Evolutionary conservation across 1,140 invertebrate genomes (phyloP), one percentile per base, ranked within the genome.

Genomic region (Venustaconcha ellipsiformis): DNA sequence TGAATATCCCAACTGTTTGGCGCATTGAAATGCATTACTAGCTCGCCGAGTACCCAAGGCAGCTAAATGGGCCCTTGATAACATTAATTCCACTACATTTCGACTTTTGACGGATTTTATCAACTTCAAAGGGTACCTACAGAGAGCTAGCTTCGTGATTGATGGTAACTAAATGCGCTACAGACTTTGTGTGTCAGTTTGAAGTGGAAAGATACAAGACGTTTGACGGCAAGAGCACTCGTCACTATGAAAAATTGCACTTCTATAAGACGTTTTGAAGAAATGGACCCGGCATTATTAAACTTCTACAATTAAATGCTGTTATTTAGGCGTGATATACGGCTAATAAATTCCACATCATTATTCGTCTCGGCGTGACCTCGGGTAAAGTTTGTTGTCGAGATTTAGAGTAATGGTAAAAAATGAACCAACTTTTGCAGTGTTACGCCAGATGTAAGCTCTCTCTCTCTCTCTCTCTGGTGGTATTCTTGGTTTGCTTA

Each of bases 51-150:
- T 48, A 48, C 37, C 75, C 69, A 23, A 58, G 75, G 70, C 57
- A 77, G 75, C 69, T 58, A 77, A 77, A 77, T 77, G 70, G 75
- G 17, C 48, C 26, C 69, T 66, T 72, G 75, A 77, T 77, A 77
- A 68, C 75, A 67, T 71, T 62, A 60, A 71, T 70, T 67, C 75
- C 68, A 77, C 72, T 77, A 77, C 75, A 66, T 72, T 72, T 72
- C 75, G 75, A 77, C 75, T 77, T 77, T 77, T 77, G 75, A 77
- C 75, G 68, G 75, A 62, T 77, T 77, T 77, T 77, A 77, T 77
- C 75, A 77, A 77, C 75, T 67, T 77, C 75, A 77, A 77, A 77
- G 75, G 63, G 17, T 6, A 26, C 59, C 30, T 70, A 14, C 75
- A 66, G 70, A 72, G 69, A 77, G 75, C 60, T 70, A 30, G 13